Evolutionary conservation across 2,113 vertebrate genomes (phyloP), one percentile per base, ranked within the genome.

Genomic region (Corythornis vintsioides): DNA sequence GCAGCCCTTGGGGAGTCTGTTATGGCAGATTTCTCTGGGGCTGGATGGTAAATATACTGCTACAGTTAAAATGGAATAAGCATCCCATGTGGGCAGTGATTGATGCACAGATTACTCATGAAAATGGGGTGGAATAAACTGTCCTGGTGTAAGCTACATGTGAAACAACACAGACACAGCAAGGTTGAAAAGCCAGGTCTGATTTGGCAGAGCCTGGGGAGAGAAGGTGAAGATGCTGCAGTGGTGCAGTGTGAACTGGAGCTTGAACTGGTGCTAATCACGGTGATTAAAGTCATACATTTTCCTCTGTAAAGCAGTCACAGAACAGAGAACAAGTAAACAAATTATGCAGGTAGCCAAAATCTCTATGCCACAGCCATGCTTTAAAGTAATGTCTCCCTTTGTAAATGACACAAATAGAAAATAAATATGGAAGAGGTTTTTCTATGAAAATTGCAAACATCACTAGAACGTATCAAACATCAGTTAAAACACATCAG

Each of bases 401-500:
- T 87, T 86, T 61, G 61, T 72, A 72, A 95, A 75, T 50, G n/a
- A 19, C 50, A 4, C 50, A 93, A 93, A 91, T 75, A 66, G 61
- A 65, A 81, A 94, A 91, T 92, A 95, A 95, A 96, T 81, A 95
- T 65, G 88, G 53, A 61, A 74, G 78, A 63, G 82, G 66, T 63
- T 95, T 92, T 85, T 79, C 61, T 47, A 73, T 3, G 59, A 95
- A 92, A 91, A 92, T 55, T 59, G 47, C 42, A 73, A 76, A 63
- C 87, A 76, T 38, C 75, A 85, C 55, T 87, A 89, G 74, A 50
- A 89, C 7, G 50, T 73, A 87, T 89, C 75, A 59, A 70, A 55
- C 85, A 85, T 83, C 82, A 79, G 33, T 24, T 82, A 35, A 76
- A 90, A 82, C 63, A 61, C 81, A 57, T 85, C 63, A 53, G 0